phyloP scores from a whole-genome alignment of 2,888 invertebrate genomes.

The Polyommatus iphigenia region DNA sequence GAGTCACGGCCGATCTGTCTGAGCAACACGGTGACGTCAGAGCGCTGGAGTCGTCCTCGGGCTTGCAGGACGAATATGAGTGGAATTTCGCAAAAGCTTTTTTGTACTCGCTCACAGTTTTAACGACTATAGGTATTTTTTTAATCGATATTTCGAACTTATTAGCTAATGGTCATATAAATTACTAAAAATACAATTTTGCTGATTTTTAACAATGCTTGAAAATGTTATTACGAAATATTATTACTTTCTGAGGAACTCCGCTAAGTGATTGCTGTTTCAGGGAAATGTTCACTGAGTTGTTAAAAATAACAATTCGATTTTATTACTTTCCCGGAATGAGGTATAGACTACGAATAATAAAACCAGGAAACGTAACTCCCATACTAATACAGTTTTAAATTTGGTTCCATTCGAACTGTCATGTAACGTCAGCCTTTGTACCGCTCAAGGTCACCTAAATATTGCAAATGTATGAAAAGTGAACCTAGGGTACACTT shows the following conservation, averaged over 20 bases:
- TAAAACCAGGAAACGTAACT: no score
- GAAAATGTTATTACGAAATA: neutral
- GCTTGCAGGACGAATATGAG: slow-evolving; percentile 82
- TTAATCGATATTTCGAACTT: neutral
- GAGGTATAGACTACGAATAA: neutral
- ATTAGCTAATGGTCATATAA: neutral
- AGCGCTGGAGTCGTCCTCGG: slow-evolving; percentile 70
- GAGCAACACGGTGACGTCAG: slow-evolving; percentile 74
- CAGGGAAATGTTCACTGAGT: neutral
- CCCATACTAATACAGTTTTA: no score
- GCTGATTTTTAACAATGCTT: neutral
- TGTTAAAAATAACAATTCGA: slow-evolving; percentile 10
- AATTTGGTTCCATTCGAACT: no score
- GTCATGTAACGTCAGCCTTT: no score
- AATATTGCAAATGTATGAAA: no score
- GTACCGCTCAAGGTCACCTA: no score
- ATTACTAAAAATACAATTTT: neutral
- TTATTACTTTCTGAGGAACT: neutral
- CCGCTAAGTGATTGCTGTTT: neutral
- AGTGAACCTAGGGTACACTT: no score
- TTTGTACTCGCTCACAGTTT: slow-evolving; percentile 95
- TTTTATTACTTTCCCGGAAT: neutral
- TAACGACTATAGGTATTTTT: slow-evolving; percentile 96
- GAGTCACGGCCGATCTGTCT: slow-evolving; percentile 87
- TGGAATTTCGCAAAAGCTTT: slow-evolving; percentile 96